Percentiles rank a stretch among this genome's conserved stretches.
These are phyloP conservation scores for Syndactyla subalaris DNA, from an alignment of 2,797 vertebrate genomes.

Conservation along the genomic window DNA sequence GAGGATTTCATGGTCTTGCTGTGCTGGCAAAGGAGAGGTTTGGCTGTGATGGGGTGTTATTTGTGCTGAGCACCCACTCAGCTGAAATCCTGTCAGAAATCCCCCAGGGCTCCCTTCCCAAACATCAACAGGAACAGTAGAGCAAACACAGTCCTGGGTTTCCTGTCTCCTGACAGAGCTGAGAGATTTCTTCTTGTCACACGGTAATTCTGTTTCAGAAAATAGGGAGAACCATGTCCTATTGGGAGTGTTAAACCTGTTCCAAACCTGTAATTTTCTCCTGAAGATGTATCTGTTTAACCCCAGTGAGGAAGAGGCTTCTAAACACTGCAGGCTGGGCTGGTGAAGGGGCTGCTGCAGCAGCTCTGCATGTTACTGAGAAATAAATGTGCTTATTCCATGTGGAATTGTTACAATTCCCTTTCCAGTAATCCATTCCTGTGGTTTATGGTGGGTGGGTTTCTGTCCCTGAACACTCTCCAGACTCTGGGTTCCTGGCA, in stretches of 20 bases:
- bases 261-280: slow-evolving; percentile 6
- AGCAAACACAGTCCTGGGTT: neutral
- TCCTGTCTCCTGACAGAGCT: neutral
- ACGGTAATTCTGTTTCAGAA: neutral
- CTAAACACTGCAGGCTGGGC: neutral
- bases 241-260: neutral
- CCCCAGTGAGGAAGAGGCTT: slow-evolving; percentile 1
- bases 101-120: neutral
- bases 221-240: neutral
- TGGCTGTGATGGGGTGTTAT: neutral
- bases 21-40: neutral
- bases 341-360: neutral
- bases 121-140: neutral
- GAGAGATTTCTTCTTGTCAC: neutral
- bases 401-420: neutral
- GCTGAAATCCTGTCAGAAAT: neutral
- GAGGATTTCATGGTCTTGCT: neutral
- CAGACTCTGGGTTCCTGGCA: neutral
- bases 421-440: neutral
- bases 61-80: neutral
- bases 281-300: slow-evolving; percentile 33
- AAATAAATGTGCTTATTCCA: neutral
- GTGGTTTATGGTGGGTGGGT: neutral
- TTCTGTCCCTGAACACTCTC: neutral
- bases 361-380: neutral